Base-by-base conservation (phyloP, 2,888 invertebrate species). In the Athalia rosae region DNA sequence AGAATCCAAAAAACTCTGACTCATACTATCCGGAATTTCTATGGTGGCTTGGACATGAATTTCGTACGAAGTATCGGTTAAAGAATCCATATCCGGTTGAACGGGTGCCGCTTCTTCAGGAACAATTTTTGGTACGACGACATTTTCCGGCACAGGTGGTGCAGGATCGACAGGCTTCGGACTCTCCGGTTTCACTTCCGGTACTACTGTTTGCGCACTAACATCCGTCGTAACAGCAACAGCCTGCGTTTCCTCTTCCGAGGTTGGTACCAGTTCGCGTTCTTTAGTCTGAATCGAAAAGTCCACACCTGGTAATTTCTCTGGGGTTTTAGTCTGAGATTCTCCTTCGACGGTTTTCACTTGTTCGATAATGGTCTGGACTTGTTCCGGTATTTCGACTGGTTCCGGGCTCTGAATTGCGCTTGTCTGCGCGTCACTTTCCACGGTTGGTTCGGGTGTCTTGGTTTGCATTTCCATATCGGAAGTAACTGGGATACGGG, bases 361-460 rank as follows among this genome's bases (percentile, higher is more conserved):
- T 86, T 92, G 87, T 84, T 89, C 82, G 89, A 84, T 9, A 11
- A 80, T 85, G 3, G 85, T 86, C 79, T 86, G 87, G 1, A 81
- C 71, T n/a, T 79, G 43, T 47, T 85, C 85, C 11, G 79, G 73
- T 6, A 80, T 76, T 3, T 80, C 80, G 0, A 53, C 47, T 50
- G 79, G 80, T 59, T 80, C 80, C 0, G 80, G 81, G 48, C 80
- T 77, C 4, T 79, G 73, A 4, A 79, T 76, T 3, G 87, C 87
- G 78, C 85, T 87, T 0, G 89, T 89, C 80, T 87, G 86, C 11
- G 79, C 80, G 59, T 76, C 58, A 50, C 79, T 79, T 9, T 84
- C 82, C 4, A 78, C 76, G 11, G 77, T 80, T 6, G 78, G 78
- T 76, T 81, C 81, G 43, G 82, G 82, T 58, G 80, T 80, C 48